Base-by-base conservation (phyloP, 2,113 vertebrate genomes). In the Oenanthe melanoleuca region DNA sequence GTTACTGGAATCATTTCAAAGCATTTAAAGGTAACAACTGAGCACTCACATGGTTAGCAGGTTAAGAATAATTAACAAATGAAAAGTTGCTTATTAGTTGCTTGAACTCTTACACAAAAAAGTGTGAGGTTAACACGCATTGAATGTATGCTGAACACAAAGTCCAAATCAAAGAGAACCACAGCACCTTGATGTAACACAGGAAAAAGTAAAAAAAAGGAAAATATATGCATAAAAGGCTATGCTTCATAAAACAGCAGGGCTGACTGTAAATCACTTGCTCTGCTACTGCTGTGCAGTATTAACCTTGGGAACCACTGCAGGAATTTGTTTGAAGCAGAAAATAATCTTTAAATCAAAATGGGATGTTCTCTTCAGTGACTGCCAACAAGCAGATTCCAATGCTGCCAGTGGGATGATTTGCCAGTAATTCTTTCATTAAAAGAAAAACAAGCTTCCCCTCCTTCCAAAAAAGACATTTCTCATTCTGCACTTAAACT, bases 341-440 rank as follows among this genome's bases (percentile, higher is more conserved):
- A 88, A 92, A 86, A 93, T 77, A 86, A 93, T 94, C 94, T 88
- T 86, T 59, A 93, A 90, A 97, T 93, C 95, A 93, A 93, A 96
- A 92, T 69, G 67, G 75, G 94, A 97, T 88, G 90, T 78, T 94
- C 82, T 69, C 64, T 38, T 86, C 63, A 61, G 64, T 0, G 0
- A 70, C 82, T 92, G 92, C 85, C 92, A 95, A 82, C 67, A 88
- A 86, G 78, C 45, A 95, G 88, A 93, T 91, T 94, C 80, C 65
- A 64, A 34, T 60, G 50, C 69, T 86, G 88, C 74, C 91, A 83
- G 45, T 2, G 13, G 31, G 38, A 45, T 38, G 45, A 70, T 63
- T 53, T 3, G 31, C 52, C 79, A 83, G 33, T 80, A 92, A 93
- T 26, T 86, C 70, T 65, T 80, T 69, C 55, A 70, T 34, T 77